Evolutionary conservation across 2,797 vertebrate species (phyloP).

Genomic region (Tadarida brasiliensis): DNA sequence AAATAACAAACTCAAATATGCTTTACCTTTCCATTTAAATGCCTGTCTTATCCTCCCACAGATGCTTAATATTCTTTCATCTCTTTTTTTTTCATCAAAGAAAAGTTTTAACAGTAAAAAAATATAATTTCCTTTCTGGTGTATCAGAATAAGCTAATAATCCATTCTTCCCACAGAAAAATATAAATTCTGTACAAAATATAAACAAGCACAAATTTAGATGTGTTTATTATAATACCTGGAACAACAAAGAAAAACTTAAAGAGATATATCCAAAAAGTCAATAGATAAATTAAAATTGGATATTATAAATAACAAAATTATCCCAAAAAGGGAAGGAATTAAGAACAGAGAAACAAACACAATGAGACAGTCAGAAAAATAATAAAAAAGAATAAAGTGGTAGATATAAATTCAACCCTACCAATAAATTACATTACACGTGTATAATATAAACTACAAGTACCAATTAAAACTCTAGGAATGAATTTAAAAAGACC

Average conservation of each 20-base stretch:
- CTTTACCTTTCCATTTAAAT: conserved; percentile 77
- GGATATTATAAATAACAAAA: not conserved
- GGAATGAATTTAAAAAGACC: not conserved
- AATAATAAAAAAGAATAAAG: not conserved
- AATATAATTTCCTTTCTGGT: not conserved
- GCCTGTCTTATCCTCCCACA: conserved; percentile 54
- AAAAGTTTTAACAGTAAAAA: conserved; percentile 39
- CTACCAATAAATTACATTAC: not conserved
- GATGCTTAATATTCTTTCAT: conserved; percentile 70
- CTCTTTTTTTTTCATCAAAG: conserved; percentile 50
- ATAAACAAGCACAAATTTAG: not conserved
- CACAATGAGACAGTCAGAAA: not conserved
- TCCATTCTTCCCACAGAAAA: not conserved
- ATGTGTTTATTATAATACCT: not conserved
- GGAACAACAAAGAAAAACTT: not conserved
- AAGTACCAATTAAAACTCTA: not conserved
- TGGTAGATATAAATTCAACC: not conserved
- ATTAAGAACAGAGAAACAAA: not conserved
- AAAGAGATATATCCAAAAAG: not conserved
- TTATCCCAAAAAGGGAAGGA: not conserved
- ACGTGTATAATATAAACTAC: not conserved
- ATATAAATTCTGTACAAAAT: not conserved
- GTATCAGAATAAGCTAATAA: not conserved
- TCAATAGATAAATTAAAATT: not conserved
- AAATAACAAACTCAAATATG: conserved; percentile 73